Evolutionary conservation across 2,888 invertebrate genomes (phyloP).

Genomic region (Temnothorax rugatulus): DNA sequence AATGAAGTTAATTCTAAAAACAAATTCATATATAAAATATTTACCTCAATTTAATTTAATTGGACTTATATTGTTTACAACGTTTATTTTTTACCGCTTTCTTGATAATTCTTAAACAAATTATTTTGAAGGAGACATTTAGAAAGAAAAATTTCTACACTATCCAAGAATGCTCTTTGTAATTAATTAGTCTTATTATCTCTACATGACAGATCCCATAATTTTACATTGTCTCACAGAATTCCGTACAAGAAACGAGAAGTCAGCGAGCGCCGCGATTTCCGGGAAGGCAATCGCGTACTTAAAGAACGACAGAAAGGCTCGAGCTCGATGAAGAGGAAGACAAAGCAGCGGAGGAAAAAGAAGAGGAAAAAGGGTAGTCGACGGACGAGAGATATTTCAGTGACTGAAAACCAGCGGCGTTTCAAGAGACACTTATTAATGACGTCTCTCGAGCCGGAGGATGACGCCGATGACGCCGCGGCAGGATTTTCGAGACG

Average conservation of each 20-base stretch:
- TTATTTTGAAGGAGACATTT: background rate
- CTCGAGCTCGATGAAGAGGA: constrained; percentile 26
- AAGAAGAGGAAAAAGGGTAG: constrained; percentile 55
- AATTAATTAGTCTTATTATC: constrained; percentile 33
- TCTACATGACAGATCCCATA: constrained; percentile 21
- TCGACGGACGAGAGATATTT: constrained; percentile 34
- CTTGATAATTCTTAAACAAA: background rate
- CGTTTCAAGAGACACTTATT: constrained; percentile 71
- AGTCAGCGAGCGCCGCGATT: constrained; percentile 26
- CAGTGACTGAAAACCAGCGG: constrained; percentile 59
- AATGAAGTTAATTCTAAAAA: background rate
- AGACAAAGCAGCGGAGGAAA: constrained; percentile 50
- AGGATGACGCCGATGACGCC: constrained; percentile 42
- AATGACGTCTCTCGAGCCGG: constrained; percentile 57
- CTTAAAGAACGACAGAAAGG: constrained; percentile 22
- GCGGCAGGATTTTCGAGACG: constrained; percentile 4
- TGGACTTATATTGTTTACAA: background rate
- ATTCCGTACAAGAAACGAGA: constrained; percentile 24
- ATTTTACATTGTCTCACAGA: constrained; percentile 30
- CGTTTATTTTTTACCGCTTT: background rate
- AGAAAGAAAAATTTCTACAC: background rate
- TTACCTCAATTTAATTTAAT: background rate
- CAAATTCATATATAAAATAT: background rate
- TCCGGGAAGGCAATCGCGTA: constrained; percentile 22
- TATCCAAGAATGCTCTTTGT: background rate